Conservation (phyloP, 2,113 vertebrate species). For the Peromyscus maniculatus region DNA sequence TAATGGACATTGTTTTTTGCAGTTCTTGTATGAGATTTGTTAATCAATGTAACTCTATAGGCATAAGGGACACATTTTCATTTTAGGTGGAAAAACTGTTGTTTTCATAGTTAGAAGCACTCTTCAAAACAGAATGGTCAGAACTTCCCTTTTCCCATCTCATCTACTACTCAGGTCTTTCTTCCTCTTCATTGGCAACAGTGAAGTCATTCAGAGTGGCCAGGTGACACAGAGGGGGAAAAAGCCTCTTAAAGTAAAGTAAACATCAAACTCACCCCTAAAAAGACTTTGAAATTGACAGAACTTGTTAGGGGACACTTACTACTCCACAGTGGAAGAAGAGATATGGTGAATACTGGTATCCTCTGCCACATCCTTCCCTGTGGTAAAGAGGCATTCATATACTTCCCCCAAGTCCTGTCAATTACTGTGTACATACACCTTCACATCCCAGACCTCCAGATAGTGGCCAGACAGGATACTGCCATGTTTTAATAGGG, state of each 20-base stretch:
- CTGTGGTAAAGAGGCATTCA: background rate
- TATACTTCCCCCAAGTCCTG: background rate
- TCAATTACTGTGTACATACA: background rate
- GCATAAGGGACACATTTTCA: background rate
- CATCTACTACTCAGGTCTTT: background rate
- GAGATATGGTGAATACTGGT: accelerated
- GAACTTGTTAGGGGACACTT: background rate
- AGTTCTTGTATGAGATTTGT: background rate
- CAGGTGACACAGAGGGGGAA: background rate
- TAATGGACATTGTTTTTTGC: background rate
- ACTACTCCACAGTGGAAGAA: background rate
- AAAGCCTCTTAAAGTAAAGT: background rate
- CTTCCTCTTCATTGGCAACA: background rate
- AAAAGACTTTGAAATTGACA: background rate
- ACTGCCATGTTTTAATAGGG: background rate
- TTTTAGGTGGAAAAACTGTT: background rate
- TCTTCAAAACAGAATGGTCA: background rate
- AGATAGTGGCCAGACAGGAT: background rate
- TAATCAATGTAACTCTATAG: background rate
- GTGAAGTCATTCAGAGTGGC: background rate
- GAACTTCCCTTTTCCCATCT: background rate
- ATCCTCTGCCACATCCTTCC: background rate
- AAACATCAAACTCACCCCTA: background rate
- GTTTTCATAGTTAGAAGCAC: background rate
- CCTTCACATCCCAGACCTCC: background rate